phyloP scores from a whole-genome alignment of 2,888 invertebrate genomes.

The Halictus quadricinctus region DNA sequence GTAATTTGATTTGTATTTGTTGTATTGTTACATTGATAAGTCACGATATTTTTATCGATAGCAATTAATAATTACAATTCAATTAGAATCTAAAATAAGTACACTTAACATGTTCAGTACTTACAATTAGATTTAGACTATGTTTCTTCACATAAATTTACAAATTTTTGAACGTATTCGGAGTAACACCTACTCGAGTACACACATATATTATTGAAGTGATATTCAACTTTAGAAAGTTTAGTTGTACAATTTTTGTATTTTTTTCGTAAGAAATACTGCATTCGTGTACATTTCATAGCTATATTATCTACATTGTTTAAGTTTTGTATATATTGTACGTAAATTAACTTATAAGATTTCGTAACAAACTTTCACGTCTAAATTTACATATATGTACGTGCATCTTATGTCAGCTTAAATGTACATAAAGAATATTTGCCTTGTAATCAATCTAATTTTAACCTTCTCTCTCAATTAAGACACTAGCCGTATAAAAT shows the following conservation, averaged over 20 bases:
- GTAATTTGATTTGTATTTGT: conserved; percentile 7
- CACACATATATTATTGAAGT: not conserved
- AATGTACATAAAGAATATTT: conserved; percentile 25
- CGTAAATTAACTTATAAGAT: conserved; percentile 60
- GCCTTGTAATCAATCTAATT: not conserved
- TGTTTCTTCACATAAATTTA: not conserved
- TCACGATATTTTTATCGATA: not conserved
- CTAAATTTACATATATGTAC: conserved; percentile 15
- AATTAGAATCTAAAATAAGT: not conserved
- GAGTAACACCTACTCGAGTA: not conserved
- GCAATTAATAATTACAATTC: not conserved
- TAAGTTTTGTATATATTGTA: conserved; percentile 71
- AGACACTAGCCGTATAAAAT: not conserved
- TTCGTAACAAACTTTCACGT: not conserved
- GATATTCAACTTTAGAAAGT: not conserved
- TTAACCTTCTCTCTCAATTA: not conserved
- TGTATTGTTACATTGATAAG: not conserved
- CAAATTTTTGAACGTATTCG: not conserved
- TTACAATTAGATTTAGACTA: not conserved
- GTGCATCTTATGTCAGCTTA: conserved; percentile 28
- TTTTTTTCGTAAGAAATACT: conserved; percentile 3
- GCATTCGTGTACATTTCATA: conserved; percentile 25
- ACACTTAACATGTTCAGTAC: not conserved
- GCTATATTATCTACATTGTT: conserved; percentile 50
- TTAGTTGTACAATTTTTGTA: conserved; percentile 7